These are phyloP conservation scores for Leucozona laternaria DNA, from an alignment of 2,888 invertebrate species.

Conservation along the genomic window DNA sequence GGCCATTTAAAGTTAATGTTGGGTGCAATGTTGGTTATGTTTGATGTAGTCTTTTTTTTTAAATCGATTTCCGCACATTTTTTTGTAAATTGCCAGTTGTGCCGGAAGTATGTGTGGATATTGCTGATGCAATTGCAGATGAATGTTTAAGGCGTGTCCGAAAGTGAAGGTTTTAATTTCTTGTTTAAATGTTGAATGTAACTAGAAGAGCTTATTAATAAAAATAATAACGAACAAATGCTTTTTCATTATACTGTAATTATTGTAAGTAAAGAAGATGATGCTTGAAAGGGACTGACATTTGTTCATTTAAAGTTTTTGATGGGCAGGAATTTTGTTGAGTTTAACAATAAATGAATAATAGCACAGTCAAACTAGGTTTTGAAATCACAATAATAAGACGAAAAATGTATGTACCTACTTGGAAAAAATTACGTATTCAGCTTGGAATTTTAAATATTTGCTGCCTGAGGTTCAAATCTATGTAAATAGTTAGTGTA, in stretches of 20 bases:
- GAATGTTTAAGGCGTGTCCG: conserved; percentile 29
- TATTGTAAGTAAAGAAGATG: background rate
- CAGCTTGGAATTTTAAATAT: no score
- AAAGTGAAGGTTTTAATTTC: conserved; percentile 12
- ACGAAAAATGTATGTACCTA: no score
- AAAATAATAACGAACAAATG: background rate
- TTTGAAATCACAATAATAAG: no score
- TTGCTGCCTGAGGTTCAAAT: no score
- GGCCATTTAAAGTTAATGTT: conserved; percentile 43
- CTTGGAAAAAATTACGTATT: no score
- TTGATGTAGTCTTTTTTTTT: conserved; percentile 27
- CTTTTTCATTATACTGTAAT: background rate
- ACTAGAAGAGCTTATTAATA: background rate
- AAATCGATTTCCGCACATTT: conserved; percentile 49
- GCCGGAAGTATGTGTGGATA: conserved; percentile 44
- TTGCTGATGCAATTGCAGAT: conserved; percentile 20
- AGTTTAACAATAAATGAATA: no score
- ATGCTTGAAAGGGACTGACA: no score
- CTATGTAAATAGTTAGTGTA: no score
- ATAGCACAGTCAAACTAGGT: no score
- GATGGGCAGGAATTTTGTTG: no score
- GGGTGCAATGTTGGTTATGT: conserved; percentile 42
- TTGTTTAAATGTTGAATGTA: background rate
- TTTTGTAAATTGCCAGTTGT: conserved; percentile 1
- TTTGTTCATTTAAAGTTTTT: no score